These are phyloP conservation scores for Polyommatus iphigenia DNA, from an alignment of 2,888 invertebrate genomes.

Conservation along the genomic window DNA sequence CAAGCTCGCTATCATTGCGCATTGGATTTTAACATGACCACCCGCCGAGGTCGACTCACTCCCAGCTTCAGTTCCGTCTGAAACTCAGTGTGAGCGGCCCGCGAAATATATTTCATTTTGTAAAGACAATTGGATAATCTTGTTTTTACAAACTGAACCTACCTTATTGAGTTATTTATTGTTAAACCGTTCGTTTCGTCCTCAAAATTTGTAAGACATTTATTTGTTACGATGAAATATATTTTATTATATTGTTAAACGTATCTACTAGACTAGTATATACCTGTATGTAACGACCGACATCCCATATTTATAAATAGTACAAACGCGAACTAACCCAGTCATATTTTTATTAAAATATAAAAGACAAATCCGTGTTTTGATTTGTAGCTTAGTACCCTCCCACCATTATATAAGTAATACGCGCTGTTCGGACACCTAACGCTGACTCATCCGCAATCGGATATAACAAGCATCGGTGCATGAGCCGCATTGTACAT, in stretches of 20 bases:
- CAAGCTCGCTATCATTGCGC: constrained; percentile 21
- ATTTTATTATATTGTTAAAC: constrained; percentile 31
- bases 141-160: constrained; percentile 31
- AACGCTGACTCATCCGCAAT: constrained; percentile 29
- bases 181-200: constrained; percentile 27
- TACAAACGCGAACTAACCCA: constrained; percentile 65
- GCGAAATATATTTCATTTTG: constrained; percentile 33
- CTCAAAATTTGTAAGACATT: constrained; percentile 30
- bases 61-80: constrained; percentile 61
- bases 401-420: constrained; percentile 46
- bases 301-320: constrained; percentile 44
- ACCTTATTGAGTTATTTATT: constrained; percentile 17
- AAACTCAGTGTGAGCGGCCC: constrained; percentile 58
- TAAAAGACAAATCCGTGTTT: constrained; percentile 76
- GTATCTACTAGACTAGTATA: constrained; percentile 26
- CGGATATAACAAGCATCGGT: constrained; percentile 45
- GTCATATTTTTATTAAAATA: constrained; percentile 72
- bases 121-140: constrained; percentile 20
- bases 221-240: constrained; percentile 31
- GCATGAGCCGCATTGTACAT: constrained; percentile 77
- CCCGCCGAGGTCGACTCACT: constrained; percentile 48
- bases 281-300: constrained; percentile 31
- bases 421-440: constrained; percentile 14
- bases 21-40: constrained; percentile 30
- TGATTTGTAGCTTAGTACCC: constrained; percentile 79